These are phyloP conservation scores for Cheilosia variabilis DNA, from an alignment of 2,888 invertebrate species.

Conservation along the genomic window DNA sequence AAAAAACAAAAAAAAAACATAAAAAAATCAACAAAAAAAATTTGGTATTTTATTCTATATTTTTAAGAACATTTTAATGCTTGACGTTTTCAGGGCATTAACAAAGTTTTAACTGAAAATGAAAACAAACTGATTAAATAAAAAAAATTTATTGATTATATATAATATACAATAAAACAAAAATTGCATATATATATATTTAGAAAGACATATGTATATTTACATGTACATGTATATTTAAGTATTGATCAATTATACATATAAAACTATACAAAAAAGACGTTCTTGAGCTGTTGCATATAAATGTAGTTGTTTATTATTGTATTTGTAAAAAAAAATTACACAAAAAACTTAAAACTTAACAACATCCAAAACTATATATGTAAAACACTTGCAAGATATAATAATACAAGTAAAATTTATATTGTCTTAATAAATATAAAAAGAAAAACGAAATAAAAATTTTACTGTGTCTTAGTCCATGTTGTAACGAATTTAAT, in stretches of 20 bases:
- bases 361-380: constrained; percentile 68
- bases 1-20: constrained; percentile 55
- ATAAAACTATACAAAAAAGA: constrained; percentile 73
- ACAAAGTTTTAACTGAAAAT: constrained; percentile 72
- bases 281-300: constrained; percentile 76
- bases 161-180: constrained; percentile 73
- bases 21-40: constrained; percentile 62
- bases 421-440: constrained; percentile 67
- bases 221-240: constrained; percentile 76
- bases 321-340: constrained; percentile 77
- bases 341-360: constrained; percentile 68
- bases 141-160: constrained; percentile 70
- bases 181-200: constrained; percentile 72
- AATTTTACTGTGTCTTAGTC: constrained; percentile 84
- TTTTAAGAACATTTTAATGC: constrained; percentile 75
- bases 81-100: constrained; percentile 75
- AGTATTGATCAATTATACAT: constrained; percentile 75
- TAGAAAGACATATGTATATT: constrained; percentile 76
- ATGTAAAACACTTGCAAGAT: constrained; percentile 62
- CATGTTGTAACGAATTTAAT: constrained; percentile 84
- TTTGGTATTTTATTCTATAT: constrained; percentile 74
- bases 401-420: constrained; percentile 72
- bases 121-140: constrained; percentile 71
- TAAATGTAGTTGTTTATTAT: constrained; percentile 80
- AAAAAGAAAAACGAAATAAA: constrained; percentile 74